Evolutionary conservation across 2,888 invertebrate genomes (phyloP), one percentile per base, ranked within the genome.

Genomic region (Minunthozetes semirufus): DNA sequence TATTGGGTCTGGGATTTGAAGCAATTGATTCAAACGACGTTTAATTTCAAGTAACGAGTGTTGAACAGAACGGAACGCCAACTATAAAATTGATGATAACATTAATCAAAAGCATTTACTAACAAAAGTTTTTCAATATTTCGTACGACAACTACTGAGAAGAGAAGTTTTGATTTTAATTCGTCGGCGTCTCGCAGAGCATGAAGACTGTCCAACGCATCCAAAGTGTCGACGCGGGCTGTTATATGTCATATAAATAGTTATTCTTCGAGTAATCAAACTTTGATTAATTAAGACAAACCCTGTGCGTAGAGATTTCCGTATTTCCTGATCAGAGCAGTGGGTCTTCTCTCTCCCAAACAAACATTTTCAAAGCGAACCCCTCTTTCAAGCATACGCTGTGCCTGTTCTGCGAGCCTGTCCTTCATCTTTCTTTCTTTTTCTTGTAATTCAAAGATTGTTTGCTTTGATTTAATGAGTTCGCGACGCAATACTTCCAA

Each of bases 121-220:
- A 8, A 63, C 29, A 8, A 63, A 59, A 15, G 13, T 19, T 27
- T 29, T 29, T 15, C 11, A n/a, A 19, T 9, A 63, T 17, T 33
- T 81, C 92, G 89, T 85, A 96, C 96, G 85, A 96, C 96, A 80
- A 94, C 90, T 76, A 95, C 92, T 76, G 95, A 96, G 85, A 96
- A 96, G 78, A 97, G 88, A 79, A 97, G 92, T 87, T 96, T 97
- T 80, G 90, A 89, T 85, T 97, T 96, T 78, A 97, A 87, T 81
- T 93, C 93, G 76, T 91, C 90, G 17, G 92, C 91, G 79, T 92
- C 90, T 74, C 88, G 87, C 75, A 97, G 87, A 78, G 91, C 90
- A 13, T 89, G 88, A 76, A 96, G 85, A 42, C 88, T 87, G 80
- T 93, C 90, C 76, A 97, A 85, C 13, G 94, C 91, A 80, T 94